These are phyloP conservation scores for Apodemia arnacis DNA, from an alignment of 2,888 invertebrate species.

Conservation along the genomic window DNA sequence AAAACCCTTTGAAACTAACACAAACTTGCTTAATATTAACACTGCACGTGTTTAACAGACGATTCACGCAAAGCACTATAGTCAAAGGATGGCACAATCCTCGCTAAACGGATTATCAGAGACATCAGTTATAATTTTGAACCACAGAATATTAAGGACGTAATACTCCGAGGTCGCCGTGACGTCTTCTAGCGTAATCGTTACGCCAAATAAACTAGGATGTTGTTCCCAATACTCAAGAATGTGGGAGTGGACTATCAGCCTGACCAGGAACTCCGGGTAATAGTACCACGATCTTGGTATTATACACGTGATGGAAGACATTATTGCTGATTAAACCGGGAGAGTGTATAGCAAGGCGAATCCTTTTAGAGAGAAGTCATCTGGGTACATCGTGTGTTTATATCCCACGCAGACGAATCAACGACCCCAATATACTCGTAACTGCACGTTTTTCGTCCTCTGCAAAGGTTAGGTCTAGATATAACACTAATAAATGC, in stretches of 20 bases:
- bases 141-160: background rate
- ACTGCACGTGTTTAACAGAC: background rate
- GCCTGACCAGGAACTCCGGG: no score
- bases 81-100: background rate
- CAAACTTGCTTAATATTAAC: background rate
- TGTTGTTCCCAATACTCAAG: background rate
- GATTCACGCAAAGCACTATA: background rate
- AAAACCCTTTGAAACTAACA: background rate
- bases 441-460: background rate
- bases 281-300: no score
- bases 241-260: background rate
- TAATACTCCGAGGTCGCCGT: background rate
- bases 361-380: background rate
- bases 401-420: background rate
- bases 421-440: background rate
- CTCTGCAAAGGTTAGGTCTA: background rate
- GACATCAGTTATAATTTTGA: background rate
- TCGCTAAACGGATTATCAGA: background rate
- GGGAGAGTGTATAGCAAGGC: background rate
- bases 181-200: background rate
- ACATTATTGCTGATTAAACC: background rate
- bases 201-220: background rate
- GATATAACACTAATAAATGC: background rate
- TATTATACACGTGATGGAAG: background rate
- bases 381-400: background rate